Evolutionary conservation across 2,113 vertebrate species (phyloP).

Genomic region (Oreochromis niloticus): DNA sequence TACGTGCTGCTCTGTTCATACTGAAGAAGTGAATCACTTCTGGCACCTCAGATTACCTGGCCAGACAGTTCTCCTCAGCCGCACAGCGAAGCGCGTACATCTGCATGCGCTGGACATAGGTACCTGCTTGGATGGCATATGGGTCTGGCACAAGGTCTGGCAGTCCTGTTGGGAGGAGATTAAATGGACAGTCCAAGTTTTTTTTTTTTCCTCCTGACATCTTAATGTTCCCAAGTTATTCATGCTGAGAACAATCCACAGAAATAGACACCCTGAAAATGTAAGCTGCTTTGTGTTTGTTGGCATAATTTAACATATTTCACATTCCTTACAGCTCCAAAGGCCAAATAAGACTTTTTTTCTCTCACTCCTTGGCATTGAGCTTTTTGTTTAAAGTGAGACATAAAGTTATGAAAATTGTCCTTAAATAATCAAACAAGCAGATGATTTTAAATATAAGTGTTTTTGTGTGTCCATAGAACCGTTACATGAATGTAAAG

Average conservation of each 20-base stretch:
- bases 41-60: constrained; percentile 69
- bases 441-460: background rate
- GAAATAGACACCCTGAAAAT: background rate
- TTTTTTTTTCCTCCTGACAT: background rate
- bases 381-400: background rate
- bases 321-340: background rate
- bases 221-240: background rate
- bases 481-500: background rate
- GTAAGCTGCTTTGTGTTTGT: constrained; percentile 8
- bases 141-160: constrained; percentile 81
- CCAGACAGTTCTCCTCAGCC: constrained; percentile 80
- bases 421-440: background rate
- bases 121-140: constrained; percentile 79
- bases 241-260: background rate
- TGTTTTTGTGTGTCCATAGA: background rate
- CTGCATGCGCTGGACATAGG: constrained; percentile 78
- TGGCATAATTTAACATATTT: constrained; percentile 3
- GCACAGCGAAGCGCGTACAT: constrained; percentile 81
- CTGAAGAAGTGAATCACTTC: constrained; percentile 16
- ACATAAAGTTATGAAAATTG: background rate
- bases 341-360: background rate
- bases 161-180: constrained; percentile 62
- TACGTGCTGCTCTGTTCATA: background rate
- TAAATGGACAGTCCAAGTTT: background rate
- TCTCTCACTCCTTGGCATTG: background rate